A percentile compares a stretch with the other conserved stretches of the same genome.
phyloP scores from a whole-genome alignment of 2,888 invertebrate genomes.

The Blastobasis adustella region DNA sequence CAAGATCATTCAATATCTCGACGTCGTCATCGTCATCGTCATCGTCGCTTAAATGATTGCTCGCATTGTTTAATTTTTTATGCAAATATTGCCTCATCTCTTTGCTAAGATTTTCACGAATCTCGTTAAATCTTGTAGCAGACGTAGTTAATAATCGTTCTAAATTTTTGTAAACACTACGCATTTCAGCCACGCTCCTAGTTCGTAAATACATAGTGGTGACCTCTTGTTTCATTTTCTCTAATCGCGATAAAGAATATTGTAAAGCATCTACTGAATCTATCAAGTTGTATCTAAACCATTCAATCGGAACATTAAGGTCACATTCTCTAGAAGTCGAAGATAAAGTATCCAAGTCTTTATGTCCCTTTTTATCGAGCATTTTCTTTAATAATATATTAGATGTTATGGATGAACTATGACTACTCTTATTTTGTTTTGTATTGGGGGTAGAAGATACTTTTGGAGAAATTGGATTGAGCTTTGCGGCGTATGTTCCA shows the following conservation, averaged over 20 bases:
- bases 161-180: slow-evolving; percentile 66
- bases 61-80: slow-evolving; percentile 32
- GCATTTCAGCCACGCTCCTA: slow-evolving; percentile 63
- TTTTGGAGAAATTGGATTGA: slow-evolving; percentile 36
- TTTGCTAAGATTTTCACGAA: slow-evolving; percentile 69
- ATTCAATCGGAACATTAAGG: slow-evolving; percentile 64
- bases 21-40: slow-evolving; percentile 57
- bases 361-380: slow-evolving; percentile 7
- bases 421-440: slow-evolving; percentile 12
- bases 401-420: slow-evolving; percentile 2
- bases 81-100: slow-evolving; percentile 69
- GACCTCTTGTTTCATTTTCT: slow-evolving; percentile 66
- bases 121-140: slow-evolving; percentile 67
- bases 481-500: slow-evolving; percentile 53
- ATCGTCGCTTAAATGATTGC: slow-evolving; percentile 10
- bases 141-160: slow-evolving; percentile 73
- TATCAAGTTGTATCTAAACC: slow-evolving; percentile 75
- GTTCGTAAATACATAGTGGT: slow-evolving; percentile 59
- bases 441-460: slow-evolving; percentile 14
- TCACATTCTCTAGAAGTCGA: slow-evolving; percentile 34
- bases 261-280: slow-evolving; percentile 74
- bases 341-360: slow-evolving; percentile 9
- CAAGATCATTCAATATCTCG: slow-evolving; percentile 51
- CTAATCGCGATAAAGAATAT: slow-evolving; percentile 68
- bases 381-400: slow-evolving; percentile 4